Percentiles rank a stretch among this genome's conserved stretches.
phyloP scores from a whole-genome alignment of 2,113 vertebrate species.

The Ceyx melanurus region DNA sequence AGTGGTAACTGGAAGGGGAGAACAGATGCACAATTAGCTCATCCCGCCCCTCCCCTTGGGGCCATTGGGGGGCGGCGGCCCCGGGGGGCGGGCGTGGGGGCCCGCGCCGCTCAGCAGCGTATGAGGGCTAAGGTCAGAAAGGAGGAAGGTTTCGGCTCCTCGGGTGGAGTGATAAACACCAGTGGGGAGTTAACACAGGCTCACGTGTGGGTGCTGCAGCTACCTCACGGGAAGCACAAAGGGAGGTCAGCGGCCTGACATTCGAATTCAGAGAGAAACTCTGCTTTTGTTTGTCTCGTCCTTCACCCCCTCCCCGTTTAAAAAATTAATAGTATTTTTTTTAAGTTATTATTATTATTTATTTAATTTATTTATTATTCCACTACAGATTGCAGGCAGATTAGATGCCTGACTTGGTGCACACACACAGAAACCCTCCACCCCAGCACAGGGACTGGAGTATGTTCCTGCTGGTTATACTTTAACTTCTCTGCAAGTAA shows the following conservation, averaged over 20 bases:
- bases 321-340: not conserved
- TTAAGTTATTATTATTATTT: too few species aligned
- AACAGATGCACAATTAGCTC: not conserved
- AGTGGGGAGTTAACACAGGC: too few species aligned
- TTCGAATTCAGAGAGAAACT: not conserved
- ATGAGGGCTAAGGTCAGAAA: not conserved
- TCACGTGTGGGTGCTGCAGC: not conserved
- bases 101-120: not conserved
- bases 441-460: not conserved
- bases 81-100: too few species aligned
- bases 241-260: not conserved
- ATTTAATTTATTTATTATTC: not conserved
- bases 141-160: not conserved
- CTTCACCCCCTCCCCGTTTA: not conserved
- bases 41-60: too few species aligned
- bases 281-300: not conserved
- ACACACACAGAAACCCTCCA: too few species aligned
- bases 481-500: conserved; percentile 68
- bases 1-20: not conserved
- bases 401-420: not conserved
- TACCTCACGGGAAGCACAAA: not conserved
- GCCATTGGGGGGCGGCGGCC: not conserved
- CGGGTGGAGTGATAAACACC: not conserved
- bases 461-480: conserved; percentile 44
- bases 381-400: not conserved